Conservation (phyloP, 2,797 vertebrate species). For the Mycteria americana region DNA sequence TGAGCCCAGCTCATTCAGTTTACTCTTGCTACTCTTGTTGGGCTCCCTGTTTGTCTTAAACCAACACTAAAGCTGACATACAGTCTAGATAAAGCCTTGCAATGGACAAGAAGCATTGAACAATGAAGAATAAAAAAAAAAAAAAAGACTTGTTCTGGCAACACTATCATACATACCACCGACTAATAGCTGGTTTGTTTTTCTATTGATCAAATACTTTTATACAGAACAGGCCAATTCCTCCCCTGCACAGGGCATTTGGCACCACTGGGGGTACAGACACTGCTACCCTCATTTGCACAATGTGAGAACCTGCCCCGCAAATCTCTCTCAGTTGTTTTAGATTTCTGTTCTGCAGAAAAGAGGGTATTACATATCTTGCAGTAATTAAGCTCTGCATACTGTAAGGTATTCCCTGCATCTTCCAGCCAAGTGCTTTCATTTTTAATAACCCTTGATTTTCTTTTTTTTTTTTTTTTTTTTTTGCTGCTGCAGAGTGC, state of each 20-base stretch:
- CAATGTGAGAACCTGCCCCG: not conserved
- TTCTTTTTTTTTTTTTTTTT: not conserved
- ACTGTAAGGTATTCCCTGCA: not conserved
- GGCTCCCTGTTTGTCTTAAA: not conserved
- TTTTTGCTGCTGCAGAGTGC: not conserved
- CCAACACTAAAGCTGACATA: not conserved
- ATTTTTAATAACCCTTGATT: slow-evolving; percentile 3
- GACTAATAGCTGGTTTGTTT: not conserved
- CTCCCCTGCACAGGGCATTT: not conserved
- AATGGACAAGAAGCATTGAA: not conserved
- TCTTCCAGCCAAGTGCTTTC: not conserved
- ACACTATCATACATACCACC: not conserved
- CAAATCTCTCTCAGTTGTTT: not conserved
- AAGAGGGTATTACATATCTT: not conserved
- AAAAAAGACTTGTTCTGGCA: not conserved
- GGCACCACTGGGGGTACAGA: not conserved
- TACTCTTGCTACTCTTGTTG: not conserved
- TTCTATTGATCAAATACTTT: not conserved
- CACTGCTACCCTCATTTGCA: not conserved
- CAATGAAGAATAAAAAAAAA: not conserved
- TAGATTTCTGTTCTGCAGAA: not conserved
- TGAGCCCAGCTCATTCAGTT: not conserved
- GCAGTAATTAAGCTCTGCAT: not conserved
- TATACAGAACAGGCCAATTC: not conserved
- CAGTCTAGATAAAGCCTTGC: not conserved